Base-by-base conservation (phyloP, 2,113 vertebrate species). In the Neolamprologus tretocephalus region DNA sequence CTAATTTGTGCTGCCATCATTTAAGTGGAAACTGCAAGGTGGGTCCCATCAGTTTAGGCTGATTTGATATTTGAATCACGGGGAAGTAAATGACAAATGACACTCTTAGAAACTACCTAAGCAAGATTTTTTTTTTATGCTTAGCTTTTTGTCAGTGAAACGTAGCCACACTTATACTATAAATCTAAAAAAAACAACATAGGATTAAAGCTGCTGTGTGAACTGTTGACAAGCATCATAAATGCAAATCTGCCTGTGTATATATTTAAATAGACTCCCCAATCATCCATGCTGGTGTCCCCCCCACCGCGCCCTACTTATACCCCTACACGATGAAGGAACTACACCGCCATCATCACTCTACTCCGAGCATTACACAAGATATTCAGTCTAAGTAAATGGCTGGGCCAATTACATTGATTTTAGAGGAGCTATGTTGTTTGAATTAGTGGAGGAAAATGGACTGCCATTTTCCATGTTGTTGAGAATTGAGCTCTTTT, bases 401-500 rank as follows among this genome's bases (percentile, higher is more conserved):
- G 91, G 23, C 91, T 61, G 9, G 8, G 42, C 90, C 92, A 92
- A 91, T 95, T 94, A 93, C 91, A 87, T 89, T 93, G 92, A 95
- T 93, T 95, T 92, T 84, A 89, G 90, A 91, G 81, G 83, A 92
- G 86, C 87, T 90, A 81, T 93, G 90, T 85, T 86, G 94, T 94
- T 94, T 94, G 92, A 93, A 92, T 95, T 95, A 94, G 92, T 26
- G 37, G 68, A 85, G 89, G 89, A 92, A 94, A 94, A 94, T 88
- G 91, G 92, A 89, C 90, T 88, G 82, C 91, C 82, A 87, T 94
- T 94, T 93, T 90, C 90, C 85, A 86, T 71, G 89, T 85, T 91
- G 87, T 84, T 51, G 87, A 89, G 91, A 91, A 92, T 89, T 88
- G 85, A 89, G 90, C 73, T 84, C 87, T 88, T 80, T 37, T 89